phyloP scores from a whole-genome alignment of 2,888 invertebrate species.

The Dynastes grantii region DNA sequence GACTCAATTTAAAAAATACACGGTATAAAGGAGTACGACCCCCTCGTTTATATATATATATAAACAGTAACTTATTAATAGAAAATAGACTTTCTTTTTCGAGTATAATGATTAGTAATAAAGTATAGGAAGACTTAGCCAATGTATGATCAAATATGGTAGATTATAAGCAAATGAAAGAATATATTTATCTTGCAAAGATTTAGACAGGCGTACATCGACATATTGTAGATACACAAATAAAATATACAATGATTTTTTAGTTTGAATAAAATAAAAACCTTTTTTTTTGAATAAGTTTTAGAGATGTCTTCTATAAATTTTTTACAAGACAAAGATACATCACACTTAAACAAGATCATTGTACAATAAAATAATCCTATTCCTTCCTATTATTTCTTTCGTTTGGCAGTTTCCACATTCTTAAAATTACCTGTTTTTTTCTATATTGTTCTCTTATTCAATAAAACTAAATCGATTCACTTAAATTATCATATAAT shows the following conservation, averaged over 20 bases:
- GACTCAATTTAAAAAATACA: too few species aligned
- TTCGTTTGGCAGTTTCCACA: constrained; percentile 25
- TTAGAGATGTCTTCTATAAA: background rate
- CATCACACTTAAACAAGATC: background rate
- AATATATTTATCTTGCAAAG: background rate
- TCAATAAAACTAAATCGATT: background rate
- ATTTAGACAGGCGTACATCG: background rate
- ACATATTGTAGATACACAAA: too few species aligned
- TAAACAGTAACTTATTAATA: background rate
- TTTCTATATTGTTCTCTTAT: too few species aligned
- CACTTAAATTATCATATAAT: too few species aligned
- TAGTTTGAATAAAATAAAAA: background rate
- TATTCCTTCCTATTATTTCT: background rate
- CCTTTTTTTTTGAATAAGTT: background rate
- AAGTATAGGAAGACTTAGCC: constrained; percentile 17
- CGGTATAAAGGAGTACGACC: too few species aligned
- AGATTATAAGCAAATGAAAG: too few species aligned
- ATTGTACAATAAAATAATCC: constrained; percentile 14
- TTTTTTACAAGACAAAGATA: background rate
- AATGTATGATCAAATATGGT: background rate
- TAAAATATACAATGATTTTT: too few species aligned
- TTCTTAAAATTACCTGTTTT: background rate
- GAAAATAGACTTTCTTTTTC: too few species aligned
- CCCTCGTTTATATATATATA: background rate
- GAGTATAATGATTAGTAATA: background rate